Evolutionary conservation across 2,797 vertebrate genomes (phyloP).

Genomic region (Dryobates pubescens): DNA sequence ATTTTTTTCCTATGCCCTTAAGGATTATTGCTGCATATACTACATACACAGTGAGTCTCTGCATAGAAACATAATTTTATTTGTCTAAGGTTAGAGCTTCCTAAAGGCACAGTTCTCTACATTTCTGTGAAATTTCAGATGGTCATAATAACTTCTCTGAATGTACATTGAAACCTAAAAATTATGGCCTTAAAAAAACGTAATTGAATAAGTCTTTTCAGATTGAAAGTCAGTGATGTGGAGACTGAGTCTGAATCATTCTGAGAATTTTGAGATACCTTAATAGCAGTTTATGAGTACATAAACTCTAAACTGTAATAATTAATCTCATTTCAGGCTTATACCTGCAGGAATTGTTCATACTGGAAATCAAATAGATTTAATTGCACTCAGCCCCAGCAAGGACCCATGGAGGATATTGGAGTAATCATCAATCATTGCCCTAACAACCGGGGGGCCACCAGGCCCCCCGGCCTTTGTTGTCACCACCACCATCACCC

Average conservation of each 20-base stretch:
- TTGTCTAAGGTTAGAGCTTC: background rate
- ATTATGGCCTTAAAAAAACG: background rate
- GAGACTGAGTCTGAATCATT: background rate
- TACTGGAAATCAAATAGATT: conserved; percentile 33
- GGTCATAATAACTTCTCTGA: background rate
- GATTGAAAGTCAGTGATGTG: background rate
- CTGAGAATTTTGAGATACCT: background rate
- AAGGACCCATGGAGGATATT: no score
- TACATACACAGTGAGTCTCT: background rate
- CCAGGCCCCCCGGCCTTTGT: no score
- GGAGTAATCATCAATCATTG: no score
- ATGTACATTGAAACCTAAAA: background rate
- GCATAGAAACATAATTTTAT: background rate
- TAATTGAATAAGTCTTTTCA: background rate
- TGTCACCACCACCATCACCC: no score
- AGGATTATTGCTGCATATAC: background rate
- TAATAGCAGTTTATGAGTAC: conserved; percentile 5
- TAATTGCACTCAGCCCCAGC: no score
- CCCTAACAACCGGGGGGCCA: no score
- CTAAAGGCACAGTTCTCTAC: background rate
- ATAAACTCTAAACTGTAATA: conserved; percentile 11
- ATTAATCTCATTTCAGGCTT: conserved; percentile 40
- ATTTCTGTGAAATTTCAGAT: background rate
- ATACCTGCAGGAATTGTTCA: conserved; percentile 21
- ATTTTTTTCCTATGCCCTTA: background rate